phyloP scores from a whole-genome alignment of 1,140 invertebrate species.

The Acyrthosiphon pisum region DNA sequence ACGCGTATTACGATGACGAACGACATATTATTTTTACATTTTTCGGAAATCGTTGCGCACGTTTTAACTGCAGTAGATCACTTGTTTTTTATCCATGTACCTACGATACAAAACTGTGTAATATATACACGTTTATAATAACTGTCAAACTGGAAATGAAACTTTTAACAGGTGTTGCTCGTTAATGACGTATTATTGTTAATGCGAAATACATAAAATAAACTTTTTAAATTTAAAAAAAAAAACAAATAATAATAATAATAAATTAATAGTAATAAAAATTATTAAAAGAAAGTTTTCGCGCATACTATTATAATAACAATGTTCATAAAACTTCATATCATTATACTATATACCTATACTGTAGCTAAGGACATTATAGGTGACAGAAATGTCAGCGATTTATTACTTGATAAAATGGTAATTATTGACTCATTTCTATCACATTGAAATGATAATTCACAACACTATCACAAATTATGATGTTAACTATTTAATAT shows the following conservation, averaged over 20 bases:
- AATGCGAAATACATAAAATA: neutral
- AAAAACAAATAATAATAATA: neutral
- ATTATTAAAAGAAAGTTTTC: neutral
- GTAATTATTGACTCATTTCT: neutral
- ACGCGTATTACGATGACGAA: neutral
- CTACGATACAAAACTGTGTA: neutral
- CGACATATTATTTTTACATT: neutral
- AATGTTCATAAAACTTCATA: neutral
- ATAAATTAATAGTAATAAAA: neutral
- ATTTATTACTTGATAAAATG: neutral
- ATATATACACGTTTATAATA: neutral
- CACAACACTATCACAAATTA: too few relatives aligned
- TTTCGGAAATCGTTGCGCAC: neutral
- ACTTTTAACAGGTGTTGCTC: neutral
- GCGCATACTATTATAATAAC: neutral
- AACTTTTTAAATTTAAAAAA: neutral
- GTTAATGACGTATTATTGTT: neutral
- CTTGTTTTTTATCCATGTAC: neutral
- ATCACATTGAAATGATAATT: neutral
- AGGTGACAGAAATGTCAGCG: accelerated
- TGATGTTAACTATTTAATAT: neutral
- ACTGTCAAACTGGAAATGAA: neutral
- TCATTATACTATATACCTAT: neutral
- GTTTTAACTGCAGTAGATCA: neutral
- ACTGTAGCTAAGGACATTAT: neutral